phyloP scores from a whole-genome alignment of 2,888 invertebrate genomes.

The Disparrhopalites patrizii region DNA sequence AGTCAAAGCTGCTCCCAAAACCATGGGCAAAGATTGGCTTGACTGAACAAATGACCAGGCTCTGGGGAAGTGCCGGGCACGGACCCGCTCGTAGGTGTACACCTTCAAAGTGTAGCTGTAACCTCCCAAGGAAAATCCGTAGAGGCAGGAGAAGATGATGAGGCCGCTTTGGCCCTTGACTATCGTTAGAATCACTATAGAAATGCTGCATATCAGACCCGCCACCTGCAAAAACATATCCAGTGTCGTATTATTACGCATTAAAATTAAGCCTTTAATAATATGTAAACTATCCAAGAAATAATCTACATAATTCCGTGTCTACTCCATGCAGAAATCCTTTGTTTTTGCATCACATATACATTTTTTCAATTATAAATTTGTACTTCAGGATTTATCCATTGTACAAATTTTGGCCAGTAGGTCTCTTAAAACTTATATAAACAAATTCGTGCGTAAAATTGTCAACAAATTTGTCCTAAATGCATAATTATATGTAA shows the following conservation, averaged over 20 bases:
- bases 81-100: slow-evolving; percentile 81
- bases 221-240: slow-evolving; percentile 40
- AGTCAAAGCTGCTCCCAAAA: slow-evolving; percentile 76
- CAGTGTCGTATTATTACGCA: too few species aligned
- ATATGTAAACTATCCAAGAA: too few species aligned
- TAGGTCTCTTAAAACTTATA: too few species aligned
- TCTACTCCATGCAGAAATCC: background rate
- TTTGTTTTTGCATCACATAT: background rate
- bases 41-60: slow-evolving; percentile 87
- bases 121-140: slow-evolving; percentile 78
- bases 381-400: too few species aligned
- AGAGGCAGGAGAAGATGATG: slow-evolving; percentile 55
- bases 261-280: too few species aligned
- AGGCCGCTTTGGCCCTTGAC: slow-evolving; percentile 63
- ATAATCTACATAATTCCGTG: too few species aligned
- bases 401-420: too few species aligned
- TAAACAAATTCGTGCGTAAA: too few species aligned
- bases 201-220: slow-evolving; percentile 63
- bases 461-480: too few species aligned
- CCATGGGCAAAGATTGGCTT: slow-evolving; percentile 78
- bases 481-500: too few species aligned
- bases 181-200: slow-evolving; percentile 71
- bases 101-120: slow-evolving; percentile 84
- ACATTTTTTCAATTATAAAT: background rate
- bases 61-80: slow-evolving; percentile 77